Percentiles rank a stretch among this genome's conserved stretches.
Conservation (phyloP, 2,888 invertebrate species). For the Philereme vetulata region DNA sequence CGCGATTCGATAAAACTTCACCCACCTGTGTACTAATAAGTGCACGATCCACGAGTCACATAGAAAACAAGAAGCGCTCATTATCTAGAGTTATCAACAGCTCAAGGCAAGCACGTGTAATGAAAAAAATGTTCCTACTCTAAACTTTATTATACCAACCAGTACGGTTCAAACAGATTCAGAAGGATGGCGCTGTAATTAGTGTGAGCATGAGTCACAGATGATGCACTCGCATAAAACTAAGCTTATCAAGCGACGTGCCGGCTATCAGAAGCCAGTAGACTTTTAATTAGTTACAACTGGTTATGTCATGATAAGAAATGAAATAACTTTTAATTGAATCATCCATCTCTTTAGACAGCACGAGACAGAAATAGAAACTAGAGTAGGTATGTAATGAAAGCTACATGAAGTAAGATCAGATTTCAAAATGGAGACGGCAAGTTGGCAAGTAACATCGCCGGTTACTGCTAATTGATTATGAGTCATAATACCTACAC, state of each 20-base stretch:
- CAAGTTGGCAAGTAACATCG: constrained; percentile 28
- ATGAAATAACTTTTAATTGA: constrained; percentile 8
- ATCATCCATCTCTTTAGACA: constrained; percentile 7
- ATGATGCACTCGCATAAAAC: constrained; percentile 55
- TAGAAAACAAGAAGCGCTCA: constrained; percentile 50
- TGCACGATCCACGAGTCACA: constrained; percentile 35
- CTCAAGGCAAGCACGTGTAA: constrained; percentile 62
- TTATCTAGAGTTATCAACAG: constrained; percentile 57
- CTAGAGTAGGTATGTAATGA: constrained; percentile 21
- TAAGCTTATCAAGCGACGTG: constrained; percentile 48
- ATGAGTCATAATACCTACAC: constrained; percentile 32
- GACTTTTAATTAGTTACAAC: constrained; percentile 35
- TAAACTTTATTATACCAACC: constrained; percentile 28
- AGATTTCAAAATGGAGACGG: constrained; percentile 33
- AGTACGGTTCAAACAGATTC: constrained; percentile 26
- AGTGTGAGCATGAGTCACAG: constrained; percentile 59
- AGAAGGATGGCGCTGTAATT: constrained; percentile 50
- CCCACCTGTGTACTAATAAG: constrained; percentile 24
- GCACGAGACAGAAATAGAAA: constrained; percentile 19
- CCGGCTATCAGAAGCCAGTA: constrained; percentile 34
- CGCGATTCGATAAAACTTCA: constrained; percentile 17
- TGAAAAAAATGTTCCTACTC: constrained; percentile 14
- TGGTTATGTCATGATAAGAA: constrained; percentile 21
- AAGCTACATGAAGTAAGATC: constrained; percentile 23
- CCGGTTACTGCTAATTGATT: constrained; percentile 36